Percentiles rank a stretch among this genome's conserved stretches.
Conservation (phyloP, 2,888 invertebrate genomes). For the Cephalotes varians region DNA sequence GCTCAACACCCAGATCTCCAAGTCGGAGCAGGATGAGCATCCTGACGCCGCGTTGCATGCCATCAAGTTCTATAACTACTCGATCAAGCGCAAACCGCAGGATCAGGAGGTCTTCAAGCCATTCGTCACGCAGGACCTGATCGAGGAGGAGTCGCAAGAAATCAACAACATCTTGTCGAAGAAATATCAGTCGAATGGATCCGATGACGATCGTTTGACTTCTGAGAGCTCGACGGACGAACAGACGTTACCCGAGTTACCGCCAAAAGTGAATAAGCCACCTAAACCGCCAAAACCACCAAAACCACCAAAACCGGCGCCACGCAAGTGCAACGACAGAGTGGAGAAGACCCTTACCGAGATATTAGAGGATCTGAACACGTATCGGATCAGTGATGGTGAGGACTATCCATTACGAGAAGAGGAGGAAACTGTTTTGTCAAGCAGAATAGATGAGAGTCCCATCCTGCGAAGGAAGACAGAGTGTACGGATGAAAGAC, state of each 20-base stretch:
- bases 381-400: slow-evolving; percentile 64
- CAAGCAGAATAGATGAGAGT: slow-evolving; percentile 85
- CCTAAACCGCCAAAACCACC: slow-evolving; percentile 78
- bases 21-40: slow-evolving; percentile 95
- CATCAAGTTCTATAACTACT: slow-evolving; percentile 95
- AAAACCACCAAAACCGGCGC: slow-evolving; percentile 80
- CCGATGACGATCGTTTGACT: slow-evolving; percentile 77
- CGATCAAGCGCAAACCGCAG: slow-evolving; percentile 92
- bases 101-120: slow-evolving; percentile 90
- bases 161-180: slow-evolving; percentile 92
- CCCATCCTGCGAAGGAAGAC: slow-evolving; percentile 88
- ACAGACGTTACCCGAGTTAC: slow-evolving; percentile 76
- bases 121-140: slow-evolving; percentile 92
- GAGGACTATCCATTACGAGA: slow-evolving; percentile 64
- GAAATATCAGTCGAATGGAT: slow-evolving; percentile 85
- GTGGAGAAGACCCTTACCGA: slow-evolving; percentile 80
- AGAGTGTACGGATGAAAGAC: slow-evolving; percentile 87
- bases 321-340: slow-evolving; percentile 76
- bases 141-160: slow-evolving; percentile 93
- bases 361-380: slow-evolving; percentile 80
- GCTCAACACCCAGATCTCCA: slow-evolving; percentile 93
- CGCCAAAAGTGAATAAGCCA: slow-evolving; percentile 77
- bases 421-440: slow-evolving; percentile 17
- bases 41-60: slow-evolving; percentile 96
- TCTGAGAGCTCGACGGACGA: slow-evolving; percentile 66